Conservation (phyloP, 2,797 vertebrate genomes). For the Hydrocynus forskahlii region DNA sequence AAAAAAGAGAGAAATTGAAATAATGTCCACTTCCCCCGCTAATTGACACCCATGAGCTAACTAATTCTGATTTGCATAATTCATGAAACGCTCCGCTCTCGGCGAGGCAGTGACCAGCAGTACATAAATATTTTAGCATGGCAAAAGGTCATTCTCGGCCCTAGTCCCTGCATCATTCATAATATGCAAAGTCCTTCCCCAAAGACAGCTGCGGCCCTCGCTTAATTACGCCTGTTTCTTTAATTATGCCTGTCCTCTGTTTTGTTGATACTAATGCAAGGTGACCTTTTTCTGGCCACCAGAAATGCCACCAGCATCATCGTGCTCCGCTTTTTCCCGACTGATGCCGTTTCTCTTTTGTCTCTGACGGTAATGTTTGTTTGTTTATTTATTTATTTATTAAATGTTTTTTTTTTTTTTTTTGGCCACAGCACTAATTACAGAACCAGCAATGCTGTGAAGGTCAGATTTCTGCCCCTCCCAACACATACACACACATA, state of each 20-base stretch:
- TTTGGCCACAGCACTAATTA: constrained; percentile 74
- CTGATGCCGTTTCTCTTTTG: constrained; percentile 64
- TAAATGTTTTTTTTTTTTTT: constrained; percentile 6
- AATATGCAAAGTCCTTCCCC: constrained; percentile 64
- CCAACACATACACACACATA: background rate
- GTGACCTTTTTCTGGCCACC: constrained; percentile 75
- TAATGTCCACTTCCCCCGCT: constrained; percentile 58
- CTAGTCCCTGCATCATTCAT: constrained; percentile 65
- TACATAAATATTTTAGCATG: constrained; percentile 69
- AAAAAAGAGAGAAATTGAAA: constrained; percentile 49
- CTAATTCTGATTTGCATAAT: constrained; percentile 72
- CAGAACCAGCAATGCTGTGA: constrained; percentile 67
- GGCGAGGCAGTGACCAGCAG: constrained; percentile 63
- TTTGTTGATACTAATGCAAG: constrained; percentile 67
- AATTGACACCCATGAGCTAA: constrained; percentile 69
- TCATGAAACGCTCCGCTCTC: constrained; percentile 61
- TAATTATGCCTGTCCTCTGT: constrained; percentile 70
- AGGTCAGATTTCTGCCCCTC: constrained; percentile 62
- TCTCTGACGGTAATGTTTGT: constrained; percentile 62
- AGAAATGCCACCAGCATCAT: constrained; percentile 68
- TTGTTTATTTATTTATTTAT: constrained; percentile 5
- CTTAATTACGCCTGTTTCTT: constrained; percentile 76
- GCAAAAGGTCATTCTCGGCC: constrained; percentile 67
- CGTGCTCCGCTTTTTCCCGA: constrained; percentile 50
- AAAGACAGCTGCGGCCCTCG: constrained; percentile 62